Base-by-base conservation (phyloP, 2,888 invertebrate species). In the Terebella lapidaria region DNA sequence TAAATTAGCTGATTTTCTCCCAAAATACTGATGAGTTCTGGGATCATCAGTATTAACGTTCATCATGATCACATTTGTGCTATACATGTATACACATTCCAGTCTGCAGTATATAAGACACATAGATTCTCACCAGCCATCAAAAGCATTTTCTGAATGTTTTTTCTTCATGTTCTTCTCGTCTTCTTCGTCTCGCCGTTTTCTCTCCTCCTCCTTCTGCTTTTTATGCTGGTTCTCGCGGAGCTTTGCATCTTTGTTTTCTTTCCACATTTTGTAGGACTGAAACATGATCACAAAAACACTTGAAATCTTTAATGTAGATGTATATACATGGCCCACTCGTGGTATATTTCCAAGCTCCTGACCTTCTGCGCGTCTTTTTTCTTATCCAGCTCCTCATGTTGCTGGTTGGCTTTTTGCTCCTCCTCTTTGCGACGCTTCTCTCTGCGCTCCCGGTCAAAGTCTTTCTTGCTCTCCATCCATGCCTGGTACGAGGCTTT, bases 211-310 rank as follows among this genome's bases (percentile, higher is more conserved):
- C 56, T 71, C 67, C 29, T 54, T 61, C 53, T 67, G 63, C 54
- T 73, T 67, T 51, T 66, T 57, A 15, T 62, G 61, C 24, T 65
- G 56, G 51, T 69, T 66, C 49, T 67, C 62, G 5, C 64, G 60
- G 30, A 69, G 62, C n/a, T 58, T 58, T 53, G 67, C 67, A 47
- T 68, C 66, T 64, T 73, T 73, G 42, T 69, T 60, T 56, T 73
- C 71, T 64, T 66, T 66, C 74, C 74, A 74, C 46, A 61, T 64
- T 47, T 59, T 47, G 54, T 70, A 74, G 47, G 70, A 67, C 73
- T 73, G 58, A 20, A 66, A 67, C 42, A 4, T 46, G 42, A 10
- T 26, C 5, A 54, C 4, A 54, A 15, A n/a, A 18, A 54, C 4
- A 15, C 27, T 54, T 15, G 18, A 15, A 18, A n/a, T n/a, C n/a